Conservation (phyloP, 2,888 invertebrate genomes). For the Nephrocerus scutellatus region DNA sequence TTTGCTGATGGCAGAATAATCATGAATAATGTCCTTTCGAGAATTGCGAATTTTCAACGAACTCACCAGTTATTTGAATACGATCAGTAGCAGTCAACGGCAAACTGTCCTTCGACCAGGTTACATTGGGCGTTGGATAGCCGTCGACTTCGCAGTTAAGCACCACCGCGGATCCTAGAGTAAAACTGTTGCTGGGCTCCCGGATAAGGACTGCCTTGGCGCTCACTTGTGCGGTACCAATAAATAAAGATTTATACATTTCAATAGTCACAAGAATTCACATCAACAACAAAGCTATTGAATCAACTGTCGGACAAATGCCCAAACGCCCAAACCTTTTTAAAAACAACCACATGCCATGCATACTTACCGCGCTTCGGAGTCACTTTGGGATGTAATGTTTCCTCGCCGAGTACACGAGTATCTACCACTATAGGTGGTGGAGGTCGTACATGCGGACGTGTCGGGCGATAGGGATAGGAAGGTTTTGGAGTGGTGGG, state of each 20-base stretch:
- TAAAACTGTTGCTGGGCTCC: conserved; percentile 48
- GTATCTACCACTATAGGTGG: conserved; percentile 24
- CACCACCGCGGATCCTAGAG: conserved; percentile 61
- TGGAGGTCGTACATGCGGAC: conserved; percentile 36
- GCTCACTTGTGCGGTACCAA: conserved; percentile 27
- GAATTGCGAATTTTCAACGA: background rate
- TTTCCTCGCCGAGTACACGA: conserved; percentile 14
- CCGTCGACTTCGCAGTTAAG: conserved; percentile 72
- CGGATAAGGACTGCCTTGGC: conserved; percentile 59
- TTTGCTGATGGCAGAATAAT: conserved; percentile 47
- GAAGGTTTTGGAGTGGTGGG: conserved; percentile 40
- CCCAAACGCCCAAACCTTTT: too few species aligned
- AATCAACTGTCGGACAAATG: too few species aligned
- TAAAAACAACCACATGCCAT: conserved; percentile 8
- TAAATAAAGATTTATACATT: conserved; percentile 10
- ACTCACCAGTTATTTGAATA: conserved; percentile 59
- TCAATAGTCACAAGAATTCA: conserved; percentile 6
- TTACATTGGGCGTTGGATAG: conserved; percentile 65
- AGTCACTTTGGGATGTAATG: conserved; percentile 12
- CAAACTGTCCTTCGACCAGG: conserved; percentile 73
- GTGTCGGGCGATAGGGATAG: conserved; percentile 46
- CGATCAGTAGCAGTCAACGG: conserved; percentile 53
- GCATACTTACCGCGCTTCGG: conserved; percentile 25
- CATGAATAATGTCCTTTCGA: background rate
- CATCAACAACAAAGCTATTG: too few species aligned